A percentile compares a stretch with the other conserved stretches of the same genome.
Conservation (phyloP, 1,140 invertebrate species). For the Plectrocnemia conspersa region DNA sequence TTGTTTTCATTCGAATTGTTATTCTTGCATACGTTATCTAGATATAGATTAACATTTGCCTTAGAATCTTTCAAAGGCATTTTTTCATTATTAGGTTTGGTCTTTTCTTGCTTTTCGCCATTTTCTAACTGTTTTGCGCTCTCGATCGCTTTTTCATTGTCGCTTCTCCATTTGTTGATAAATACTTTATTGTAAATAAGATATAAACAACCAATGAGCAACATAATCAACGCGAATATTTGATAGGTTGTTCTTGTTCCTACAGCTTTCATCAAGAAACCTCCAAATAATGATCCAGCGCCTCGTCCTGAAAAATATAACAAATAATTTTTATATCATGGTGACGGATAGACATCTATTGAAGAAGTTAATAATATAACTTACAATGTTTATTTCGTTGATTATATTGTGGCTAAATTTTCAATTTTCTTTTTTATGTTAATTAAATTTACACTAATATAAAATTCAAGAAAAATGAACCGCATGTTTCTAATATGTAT, state of each 20-base stretch:
- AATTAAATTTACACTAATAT: too few relatives aligned
- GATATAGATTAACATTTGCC: constrained; percentile 26
- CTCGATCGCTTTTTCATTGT: constrained; percentile 45
- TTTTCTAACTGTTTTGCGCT: constrained; percentile 45
- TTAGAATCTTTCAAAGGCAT: constrained; percentile 25
- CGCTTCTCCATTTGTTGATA: constrained; percentile 47
- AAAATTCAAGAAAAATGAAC: too few relatives aligned
- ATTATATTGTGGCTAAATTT: background rate
- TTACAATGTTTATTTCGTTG: too few relatives aligned
- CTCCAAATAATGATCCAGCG: constrained; percentile 70
- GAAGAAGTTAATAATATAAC: too few relatives aligned
- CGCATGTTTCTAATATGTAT: too few relatives aligned
- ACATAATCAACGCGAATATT: constrained; percentile 60
- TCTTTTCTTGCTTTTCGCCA: constrained; percentile 39
- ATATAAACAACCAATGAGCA: constrained; percentile 64
- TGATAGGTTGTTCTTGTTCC: constrained; percentile 70
- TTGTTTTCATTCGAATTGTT: background rate
- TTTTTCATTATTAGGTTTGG: constrained; percentile 37
- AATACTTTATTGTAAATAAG: constrained; percentile 65
- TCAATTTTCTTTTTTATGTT: background rate
- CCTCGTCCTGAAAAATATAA: constrained; percentile 63
- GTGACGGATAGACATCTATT: too few relatives aligned
- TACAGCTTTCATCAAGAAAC: constrained; percentile 68
- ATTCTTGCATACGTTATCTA: constrained; percentile 25
- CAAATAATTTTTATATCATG: background rate